Evolutionary conservation across 1,140 invertebrate species (phyloP).

Genomic region (Drosophila aff.): DNA sequence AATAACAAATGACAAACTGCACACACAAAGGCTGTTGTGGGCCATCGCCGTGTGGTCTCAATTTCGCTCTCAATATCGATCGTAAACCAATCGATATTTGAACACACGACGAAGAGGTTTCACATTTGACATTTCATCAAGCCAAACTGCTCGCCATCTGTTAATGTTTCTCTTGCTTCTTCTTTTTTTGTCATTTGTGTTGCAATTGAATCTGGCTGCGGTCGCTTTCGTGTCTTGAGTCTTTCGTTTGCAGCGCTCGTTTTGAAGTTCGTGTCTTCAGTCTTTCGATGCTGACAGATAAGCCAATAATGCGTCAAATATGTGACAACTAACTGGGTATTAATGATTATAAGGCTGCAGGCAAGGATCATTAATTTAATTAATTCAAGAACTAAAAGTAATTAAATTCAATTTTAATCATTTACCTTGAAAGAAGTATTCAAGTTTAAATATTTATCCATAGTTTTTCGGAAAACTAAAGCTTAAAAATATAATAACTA

Average conservation of each 20-base stretch:
- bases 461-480: no score
- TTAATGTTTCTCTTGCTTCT: conserved; percentile 7
- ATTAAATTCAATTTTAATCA: no score
- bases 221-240: conserved; percentile 59
- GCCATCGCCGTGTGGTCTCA: conserved; percentile 22
- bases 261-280: conserved; percentile 39
- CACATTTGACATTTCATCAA: conserved; percentile 59
- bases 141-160: conserved; percentile 15
- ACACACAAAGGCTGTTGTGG: conserved; percentile 24
- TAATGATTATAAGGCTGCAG: neutral
- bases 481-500: no score
- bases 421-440: no score
- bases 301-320: conserved; percentile 8
- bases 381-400: no score
- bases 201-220: conserved; percentile 38
- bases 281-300: conserved; percentile 18
- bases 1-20: conserved; percentile 10
- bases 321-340: conserved; percentile 3
- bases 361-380: no score
- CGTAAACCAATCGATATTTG: conserved; percentile 42
- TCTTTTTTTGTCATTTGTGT: conserved; percentile 1
- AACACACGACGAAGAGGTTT: conserved; percentile 26
- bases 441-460: no score
- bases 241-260: conserved; percentile 24
- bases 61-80: conserved; percentile 41